Base-by-base conservation (phyloP, 1,140 invertebrate species). In the Sipha flava region DNA sequence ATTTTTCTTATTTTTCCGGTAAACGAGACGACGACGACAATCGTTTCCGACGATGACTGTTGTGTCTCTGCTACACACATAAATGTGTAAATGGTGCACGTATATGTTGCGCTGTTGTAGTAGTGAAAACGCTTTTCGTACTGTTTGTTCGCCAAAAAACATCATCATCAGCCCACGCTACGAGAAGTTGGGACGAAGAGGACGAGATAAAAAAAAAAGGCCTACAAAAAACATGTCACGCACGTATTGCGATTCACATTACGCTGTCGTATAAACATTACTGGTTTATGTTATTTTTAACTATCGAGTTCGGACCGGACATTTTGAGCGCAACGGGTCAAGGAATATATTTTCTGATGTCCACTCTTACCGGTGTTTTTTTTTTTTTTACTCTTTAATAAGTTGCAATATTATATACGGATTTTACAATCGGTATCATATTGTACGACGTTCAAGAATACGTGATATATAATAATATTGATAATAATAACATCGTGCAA, bases 81-180 rank as follows among this genome's bases (percentile, higher is more conserved):
- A 64, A 37, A 43, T 31, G 4, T 23, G 21, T 52, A 10, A 21
- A 21, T 23, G 21, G 37, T 37, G 9, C 21, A 64, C 4, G 16
- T 43, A 14, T n/a, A n/a, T n/a, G n/a, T n/a, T n/a, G n/a, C 2
- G 2, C 4, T 21, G 37, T 14, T 5, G 29, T 40, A 4, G 64
- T 43, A 12, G 64, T 23, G 21, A 23, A 66, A 66, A 66, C 26
- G 64, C 14, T 66, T 66, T 66, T 37, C 64, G 21, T 66, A 23
- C 64, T 66, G 64, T 66, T 66, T 66, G 37, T 43, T 66, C 64
- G 64, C 37, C 64, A 43, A 43, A 64, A 62, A 66, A 66, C 64
- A 66, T 66, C 62, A 16, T 66, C 64, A 43, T 43, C 34, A 26
- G 64, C 21, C 2, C 14, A 7, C 21, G 43, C 34, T 43, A 43